Conservation (phyloP, 1,140 invertebrate genomes). For the Chelonus insularis region DNA sequence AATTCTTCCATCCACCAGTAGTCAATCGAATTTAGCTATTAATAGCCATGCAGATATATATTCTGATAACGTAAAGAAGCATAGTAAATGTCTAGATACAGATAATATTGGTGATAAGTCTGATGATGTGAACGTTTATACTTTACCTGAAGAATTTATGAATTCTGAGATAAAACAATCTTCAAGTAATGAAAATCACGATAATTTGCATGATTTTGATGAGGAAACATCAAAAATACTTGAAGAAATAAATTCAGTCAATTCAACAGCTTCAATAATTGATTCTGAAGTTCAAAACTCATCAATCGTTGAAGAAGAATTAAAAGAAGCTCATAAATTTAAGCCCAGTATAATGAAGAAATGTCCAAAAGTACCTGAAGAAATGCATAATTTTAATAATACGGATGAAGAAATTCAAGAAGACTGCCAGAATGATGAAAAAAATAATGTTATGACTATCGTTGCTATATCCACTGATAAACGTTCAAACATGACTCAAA, state of each 20-base stretch:
- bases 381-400: slow-evolving; percentile 18
- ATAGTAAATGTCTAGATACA: background rate
- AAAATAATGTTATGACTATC: slow-evolving; percentile 49
- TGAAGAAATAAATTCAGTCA: slow-evolving; percentile 13
- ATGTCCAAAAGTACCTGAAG: slow-evolving; percentile 26
- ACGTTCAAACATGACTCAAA: slow-evolving; percentile 55
- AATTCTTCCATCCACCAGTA: slow-evolving; percentile 42
- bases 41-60: slow-evolving; percentile 16
- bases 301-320: background rate
- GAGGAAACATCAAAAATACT: background rate
- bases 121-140: slow-evolving; percentile 18
- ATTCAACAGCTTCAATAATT: slow-evolving; percentile 27
- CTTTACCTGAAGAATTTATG: background rate
- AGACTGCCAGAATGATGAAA: slow-evolving; percentile 19
- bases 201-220: background rate
- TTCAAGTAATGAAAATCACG: background rate
- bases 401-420: background rate
- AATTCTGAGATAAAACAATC: no score
- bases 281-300: slow-evolving; percentile 19
- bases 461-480: slow-evolving; percentile 56
- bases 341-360: slow-evolving; percentile 40
- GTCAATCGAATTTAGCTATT: slow-evolving; percentile 25
- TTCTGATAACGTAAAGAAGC: background rate
- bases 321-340: background rate
- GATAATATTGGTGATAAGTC: slow-evolving; percentile 17